Conservation (phyloP, 2,113 vertebrate species). For the Myotis davidii region DNA sequence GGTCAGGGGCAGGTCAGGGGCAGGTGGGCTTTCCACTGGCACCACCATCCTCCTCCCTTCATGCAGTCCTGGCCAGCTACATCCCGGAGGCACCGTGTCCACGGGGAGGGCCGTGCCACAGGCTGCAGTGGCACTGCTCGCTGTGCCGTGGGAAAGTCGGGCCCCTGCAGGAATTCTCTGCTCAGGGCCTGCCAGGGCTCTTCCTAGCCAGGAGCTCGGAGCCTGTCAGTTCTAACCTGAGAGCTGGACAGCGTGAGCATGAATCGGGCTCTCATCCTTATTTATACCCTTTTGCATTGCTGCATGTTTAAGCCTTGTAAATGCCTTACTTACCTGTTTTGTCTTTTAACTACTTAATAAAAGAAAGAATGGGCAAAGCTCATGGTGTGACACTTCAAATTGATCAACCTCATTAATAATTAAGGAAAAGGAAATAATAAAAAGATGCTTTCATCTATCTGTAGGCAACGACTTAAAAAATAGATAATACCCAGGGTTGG, state of each 20-base stretch:
- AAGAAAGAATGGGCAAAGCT: neutral
- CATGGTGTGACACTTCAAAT: neutral
- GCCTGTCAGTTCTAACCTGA: neutral
- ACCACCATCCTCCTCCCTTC: neutral
- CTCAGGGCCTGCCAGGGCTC: no score
- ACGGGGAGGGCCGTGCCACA: fast-evolving
- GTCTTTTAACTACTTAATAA: neutral
- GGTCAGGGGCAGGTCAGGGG: neutral
- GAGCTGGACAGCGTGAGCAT: no score
- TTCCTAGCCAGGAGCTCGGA: fast-evolving
- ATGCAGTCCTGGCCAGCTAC: neutral
- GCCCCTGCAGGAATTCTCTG: neutral
- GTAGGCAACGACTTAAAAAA: neutral
- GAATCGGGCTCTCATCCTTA: neutral
- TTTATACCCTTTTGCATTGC: no score
- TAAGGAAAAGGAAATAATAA: neutral
- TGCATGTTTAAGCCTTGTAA: neutral
- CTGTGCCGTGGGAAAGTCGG: neutral
- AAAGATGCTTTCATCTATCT: neutral
- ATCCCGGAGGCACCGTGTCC: no score
- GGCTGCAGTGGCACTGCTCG: neutral
- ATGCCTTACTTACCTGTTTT: neutral
- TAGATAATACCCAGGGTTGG: neutral
- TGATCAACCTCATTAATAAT: neutral
- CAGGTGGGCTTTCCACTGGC: neutral